phyloP scores from a whole-genome alignment of 1,140 invertebrate genomes.

The Procambarus clarkii region DNA sequence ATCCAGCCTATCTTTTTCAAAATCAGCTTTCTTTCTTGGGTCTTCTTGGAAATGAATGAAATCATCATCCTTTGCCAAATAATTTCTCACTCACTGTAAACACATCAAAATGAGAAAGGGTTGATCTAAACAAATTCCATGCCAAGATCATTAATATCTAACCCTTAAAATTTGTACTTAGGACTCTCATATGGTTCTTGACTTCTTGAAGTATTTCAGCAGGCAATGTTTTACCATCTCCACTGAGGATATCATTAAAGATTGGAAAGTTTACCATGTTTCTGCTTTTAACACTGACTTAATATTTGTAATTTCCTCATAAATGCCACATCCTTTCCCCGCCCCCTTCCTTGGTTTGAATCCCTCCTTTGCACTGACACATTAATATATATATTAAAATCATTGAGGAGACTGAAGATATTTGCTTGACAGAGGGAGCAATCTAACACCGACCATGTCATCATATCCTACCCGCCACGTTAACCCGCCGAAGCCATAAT shows the following conservation, averaged over 20 bases:
- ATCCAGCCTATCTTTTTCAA: too few relatives aligned
- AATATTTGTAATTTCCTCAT: too few relatives aligned
- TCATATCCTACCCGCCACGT: too few relatives aligned
- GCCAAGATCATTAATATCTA: conserved; percentile 44
- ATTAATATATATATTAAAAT: conserved; percentile 40
- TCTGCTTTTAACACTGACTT: too few relatives aligned
- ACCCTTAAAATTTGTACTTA: conserved; percentile 55
- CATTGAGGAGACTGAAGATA: too few relatives aligned
- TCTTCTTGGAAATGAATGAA: conserved; percentile 45
- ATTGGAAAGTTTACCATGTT: conserved; percentile 50
- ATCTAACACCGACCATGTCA: too few relatives aligned
- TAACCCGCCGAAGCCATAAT: too few relatives aligned
- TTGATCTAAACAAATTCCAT: conserved; percentile 45
- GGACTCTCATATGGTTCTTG: conserved; percentile 45
- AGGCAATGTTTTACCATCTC: conserved; percentile 49
- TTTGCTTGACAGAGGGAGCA: too few relatives aligned
- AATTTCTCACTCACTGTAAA: too few relatives aligned
- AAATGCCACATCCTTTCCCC: too few relatives aligned
- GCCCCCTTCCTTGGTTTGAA: conserved; percentile 33
- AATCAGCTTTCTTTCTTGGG: conserved; percentile 38
- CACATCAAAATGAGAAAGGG: too few relatives aligned
- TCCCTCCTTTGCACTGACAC: conserved; percentile 68
- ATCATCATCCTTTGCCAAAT: conserved; percentile 17
- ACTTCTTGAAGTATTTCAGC: conserved; percentile 56
- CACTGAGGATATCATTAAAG: conserved; percentile 45